Evolutionary conservation across 1,140 invertebrate genomes (phyloP), one percentile per base, ranked within the genome.

Genomic region (Drosophila ercepeae): DNA sequence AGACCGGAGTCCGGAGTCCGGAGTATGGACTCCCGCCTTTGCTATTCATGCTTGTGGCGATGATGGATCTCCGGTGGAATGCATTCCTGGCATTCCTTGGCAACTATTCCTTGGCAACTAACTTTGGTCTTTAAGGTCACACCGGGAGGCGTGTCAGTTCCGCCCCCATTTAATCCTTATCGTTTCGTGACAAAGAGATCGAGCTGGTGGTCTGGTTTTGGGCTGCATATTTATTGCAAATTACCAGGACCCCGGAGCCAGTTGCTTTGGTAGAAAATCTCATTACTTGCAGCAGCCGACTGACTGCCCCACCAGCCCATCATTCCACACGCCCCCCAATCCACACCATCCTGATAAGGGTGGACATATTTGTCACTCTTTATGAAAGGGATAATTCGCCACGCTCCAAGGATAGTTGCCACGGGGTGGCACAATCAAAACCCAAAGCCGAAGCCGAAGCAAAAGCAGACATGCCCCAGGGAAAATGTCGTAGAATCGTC

Each of bases 321-420:
- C 21, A 21, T 2, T 4, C 29, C 29, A 32, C 6, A 32, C 29
- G 29, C 29, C 29, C 29, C 29, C 29, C 29, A 1, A 11, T 46
- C 52, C 21, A 4, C 21, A 21, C 11, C 11, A n/a, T 46, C 19
- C 65, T 75, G 81, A 86, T 86, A 86, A 86, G 79, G 78, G 70
- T 65, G 63, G 44, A 60, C 68, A 72, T 81, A 84, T 79, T 86
- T 84, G 81, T 86, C 76, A 81, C 76, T 86, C 39, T 42, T 39
- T 86, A 86, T 86, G 82, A 86, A 88, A 86, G 76, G 78, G 81
- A 88, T 86, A 88, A 88, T 88, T 86, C 71, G 81, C 58, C 59
- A 86, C 77, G 81, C 82, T 81, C 54, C 76, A 60, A 53, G 77
- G 58, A 58, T 48, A 60, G 49, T 32, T 72, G 32, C 13, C 8